Evolutionary conservation across 2,113 vertebrate genomes (phyloP), one percentile per base, ranked within the genome.

Genomic region (Cephalopterus ornatus): DNA sequence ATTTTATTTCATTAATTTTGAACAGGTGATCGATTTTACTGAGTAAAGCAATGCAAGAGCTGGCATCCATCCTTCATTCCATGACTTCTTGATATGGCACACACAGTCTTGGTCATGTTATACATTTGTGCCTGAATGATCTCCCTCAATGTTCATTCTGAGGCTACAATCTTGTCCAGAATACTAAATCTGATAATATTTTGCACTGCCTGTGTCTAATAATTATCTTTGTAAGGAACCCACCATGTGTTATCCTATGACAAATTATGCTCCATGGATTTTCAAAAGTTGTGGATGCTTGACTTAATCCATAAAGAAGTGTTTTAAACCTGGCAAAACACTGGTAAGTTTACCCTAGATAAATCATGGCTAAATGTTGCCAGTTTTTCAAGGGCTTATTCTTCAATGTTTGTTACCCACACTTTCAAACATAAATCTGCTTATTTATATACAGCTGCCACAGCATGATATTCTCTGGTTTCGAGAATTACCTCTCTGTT

Each of bases 51-150:
- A 59, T 63, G 17, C 26, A 59, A 67, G 8, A 63, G 18, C 23
- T 62, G 37, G 42, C 70, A 66, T 73, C 42, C 5, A 4, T 32
- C 28, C n/a, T 2, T 2, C 12, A n/a, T 87, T 20, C n/a, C 26
- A 46, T 28, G n/a, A 46, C 9, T 67, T 42, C n/a, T 21, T 65
- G 26, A n/a, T 49, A 14, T 24, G 23, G 27, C 24, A 53, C 39
- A 63, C 6, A 56, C 2, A 9, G 7, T 84, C 24, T 44, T 22
- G 14, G 22, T n/a, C 55, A 22, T 0, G 0, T 46, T 62, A 62
- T 7, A 1, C 35, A 84, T 73, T 42, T 68, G 16, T 75, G 19
- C 33, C 21, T 46, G 9, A 72, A 68, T 17, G 30, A 79, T 47
- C 18, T 74, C 11, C 8, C 27, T 28, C 22, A 44, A 2, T 65